A percentile compares a stretch with the other conserved stretches of the same genome.
phyloP scores from a whole-genome alignment of 1,140 invertebrate species.

The Drosophila arawakana region DNA sequence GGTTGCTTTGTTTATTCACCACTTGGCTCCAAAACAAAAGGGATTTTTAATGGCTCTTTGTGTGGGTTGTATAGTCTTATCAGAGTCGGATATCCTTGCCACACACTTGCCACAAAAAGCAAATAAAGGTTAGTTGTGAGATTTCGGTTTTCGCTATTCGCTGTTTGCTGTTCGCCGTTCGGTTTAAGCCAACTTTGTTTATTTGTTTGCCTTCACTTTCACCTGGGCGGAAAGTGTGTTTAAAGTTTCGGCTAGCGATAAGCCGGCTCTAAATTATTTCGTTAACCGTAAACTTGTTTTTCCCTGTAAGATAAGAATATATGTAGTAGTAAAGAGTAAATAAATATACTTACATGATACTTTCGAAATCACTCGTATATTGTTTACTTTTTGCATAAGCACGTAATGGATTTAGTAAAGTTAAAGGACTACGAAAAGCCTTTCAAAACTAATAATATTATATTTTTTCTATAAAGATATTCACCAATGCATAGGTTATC shows the following conservation, averaged over 20 bases:
- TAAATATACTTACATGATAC: background rate
- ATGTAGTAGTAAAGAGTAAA: background rate
- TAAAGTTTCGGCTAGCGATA: conserved; percentile 69
- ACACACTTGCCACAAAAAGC: conserved; percentile 58
- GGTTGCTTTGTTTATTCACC: conserved; percentile 31
- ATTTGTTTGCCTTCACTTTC: conserved; percentile 42
- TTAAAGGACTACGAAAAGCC: no score
- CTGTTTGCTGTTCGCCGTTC: no score
- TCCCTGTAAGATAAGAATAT: conserved; percentile 19
- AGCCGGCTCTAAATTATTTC: conserved; percentile 74
- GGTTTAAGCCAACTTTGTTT: conserved; percentile 48
- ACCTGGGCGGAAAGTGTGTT: conserved; percentile 26
- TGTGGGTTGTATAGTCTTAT: conserved; percentile 48
- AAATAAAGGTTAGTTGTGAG: conserved; percentile 71
- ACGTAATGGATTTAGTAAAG: background rate
- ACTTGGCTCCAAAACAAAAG: conserved; percentile 57
- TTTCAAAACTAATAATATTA: no score
- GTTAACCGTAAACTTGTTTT: conserved; percentile 37
- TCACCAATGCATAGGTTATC: no score
- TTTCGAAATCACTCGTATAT: background rate
- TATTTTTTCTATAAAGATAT: no score
- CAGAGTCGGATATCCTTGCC: conserved; percentile 70
- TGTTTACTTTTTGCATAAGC: background rate
- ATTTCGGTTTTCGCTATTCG: conserved; percentile 7
- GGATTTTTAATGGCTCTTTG: conserved; percentile 72